Base-by-base conservation (phyloP, 2,113 vertebrate genomes). In the Rhinolophus sinicus region DNA sequence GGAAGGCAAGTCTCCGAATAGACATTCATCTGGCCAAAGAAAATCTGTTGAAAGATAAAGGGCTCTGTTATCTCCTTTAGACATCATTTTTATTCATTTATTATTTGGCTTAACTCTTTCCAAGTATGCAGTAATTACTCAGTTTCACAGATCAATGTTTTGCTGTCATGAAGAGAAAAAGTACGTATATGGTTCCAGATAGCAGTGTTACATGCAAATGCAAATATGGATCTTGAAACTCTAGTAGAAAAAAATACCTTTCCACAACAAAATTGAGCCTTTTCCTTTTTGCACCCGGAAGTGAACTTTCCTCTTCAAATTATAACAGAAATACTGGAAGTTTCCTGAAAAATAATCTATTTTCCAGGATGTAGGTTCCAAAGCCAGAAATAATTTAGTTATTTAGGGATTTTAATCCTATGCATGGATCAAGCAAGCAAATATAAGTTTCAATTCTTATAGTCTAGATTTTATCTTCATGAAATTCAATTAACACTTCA, bases 1-100 rank as follows among this genome's bases (percentile, higher is more conserved):
- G 81, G 56, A 77, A 95, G 40, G 50, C 26, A 76, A 86, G 56
- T 86, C 69, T 94, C 77, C 47, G 30, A 89, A 89, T 0, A 90
- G 60, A 72, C 7, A 75, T 78, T 56, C 90, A 73, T 89, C 73
- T 90, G 90, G 80, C 38, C 30, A 60, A 82, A 95, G 67, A 86
- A 83, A 95, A 93, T 87, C 65, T 94, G 52, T 12, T 92, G 30
- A 54, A 92, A 80, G 77, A 85, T 70, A 60, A 86, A 95, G 83
- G 35, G 19, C 38, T 50, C 22, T 86, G 18, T 83, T 14, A 60
- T 50, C 15, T 33, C n/a, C 47, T 91, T 84, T 38, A 80, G 33
- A 86, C 16, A 78, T 88, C 14, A 88, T 93, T 94, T 96, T 82
- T 84, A 92, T 88, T 93, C 52, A 84, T 21, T 78, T 86, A 85